Base-by-base conservation (phyloP, 2,888 invertebrate genomes). In the Caenorhabditis sp. region DNA sequence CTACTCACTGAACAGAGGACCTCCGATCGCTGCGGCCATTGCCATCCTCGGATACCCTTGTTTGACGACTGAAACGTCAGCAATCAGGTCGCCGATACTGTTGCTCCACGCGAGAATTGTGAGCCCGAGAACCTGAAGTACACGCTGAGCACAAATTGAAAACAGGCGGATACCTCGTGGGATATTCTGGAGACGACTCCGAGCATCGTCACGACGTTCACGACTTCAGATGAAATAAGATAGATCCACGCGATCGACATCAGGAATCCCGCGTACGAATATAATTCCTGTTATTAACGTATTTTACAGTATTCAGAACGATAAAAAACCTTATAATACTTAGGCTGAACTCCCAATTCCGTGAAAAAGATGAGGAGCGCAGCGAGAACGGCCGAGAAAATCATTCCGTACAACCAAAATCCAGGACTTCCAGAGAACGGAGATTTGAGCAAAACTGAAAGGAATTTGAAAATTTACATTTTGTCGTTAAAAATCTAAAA, bases 31-130 rank as follows among this genome's bases (percentile, higher is more conserved):
- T 0, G 93, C 93, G 0, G 93, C 92, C 84, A 92, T 92, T 0
- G 92, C 93, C 92, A 93, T 93, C 70, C 92, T 90, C 0, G 93
- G 92, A 86, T 91, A 92, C 1, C 93, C 93, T 82, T 91, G 92
- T 58, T 90, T 89, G 0, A 93, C 93, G 83, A 93, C 91, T 6
- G 92, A 89, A 0, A 92, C 87, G 86, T 93, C 92, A 1, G 93
- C 91, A 77, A 93, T 91, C 61, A 92, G 88, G 90, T 93, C 92
- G 75, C 92, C 92, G 27, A 93, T 89, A 82, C 92, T 92, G 89
- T 93, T 92, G 20, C 93, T 93, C 93, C 93, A 93, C 0, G 93
- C 92, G 26, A 93, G 89, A 15, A 93, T 89, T 0, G 93, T 93
- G 71, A 93, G 90, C 6, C 93, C 93, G 32, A 93, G 89, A 85